Conservation (phyloP, 23 tunicate species). For the Phallusia fumigata region DNA sequence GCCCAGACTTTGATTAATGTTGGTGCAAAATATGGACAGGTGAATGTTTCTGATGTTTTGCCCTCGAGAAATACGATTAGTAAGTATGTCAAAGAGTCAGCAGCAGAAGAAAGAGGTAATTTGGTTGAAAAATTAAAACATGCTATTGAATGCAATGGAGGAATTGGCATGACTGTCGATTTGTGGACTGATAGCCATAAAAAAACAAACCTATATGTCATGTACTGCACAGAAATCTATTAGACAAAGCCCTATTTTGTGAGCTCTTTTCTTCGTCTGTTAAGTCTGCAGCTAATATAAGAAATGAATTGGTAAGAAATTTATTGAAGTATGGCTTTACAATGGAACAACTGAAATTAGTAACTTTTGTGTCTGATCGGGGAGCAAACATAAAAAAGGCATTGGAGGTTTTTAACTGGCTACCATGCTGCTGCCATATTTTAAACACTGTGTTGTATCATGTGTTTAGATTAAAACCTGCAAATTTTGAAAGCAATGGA, state of each 20-base stretch:
- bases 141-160: conserved; percentile 23
- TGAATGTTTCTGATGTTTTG: conserved; percentile 20
- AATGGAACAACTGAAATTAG: not conserved
- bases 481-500: not conserved
- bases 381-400: conserved; percentile 38
- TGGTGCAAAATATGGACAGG: conserved; percentile 22
- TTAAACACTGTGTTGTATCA: conserved; percentile 19
- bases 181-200: conserved; percentile 26
- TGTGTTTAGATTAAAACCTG: conserved; percentile 20
- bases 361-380: conserved; percentile 28
- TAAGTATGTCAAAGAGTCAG: conserved; percentile 8
- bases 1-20: conserved; percentile 25
- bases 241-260: conserved; percentile 21
- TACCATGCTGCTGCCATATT: conserved; percentile 5
- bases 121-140: not conserved
- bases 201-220: conserved; percentile 25
- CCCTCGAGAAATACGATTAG: conserved; percentile 20
- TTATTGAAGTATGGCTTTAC: not conserved
- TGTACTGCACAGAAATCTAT: conserved; percentile 3
- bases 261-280: conserved; percentile 9
- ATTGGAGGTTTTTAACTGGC: conserved; percentile 13
- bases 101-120: conserved; percentile 16
- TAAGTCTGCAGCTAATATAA: conserved; percentile 8
- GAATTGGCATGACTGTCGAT: conserved; percentile 17
- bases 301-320: conserved; percentile 10